These are phyloP conservation scores for Myotis davidii DNA, from an alignment of 2,113 vertebrate genomes.

Conservation along the genomic window DNA sequence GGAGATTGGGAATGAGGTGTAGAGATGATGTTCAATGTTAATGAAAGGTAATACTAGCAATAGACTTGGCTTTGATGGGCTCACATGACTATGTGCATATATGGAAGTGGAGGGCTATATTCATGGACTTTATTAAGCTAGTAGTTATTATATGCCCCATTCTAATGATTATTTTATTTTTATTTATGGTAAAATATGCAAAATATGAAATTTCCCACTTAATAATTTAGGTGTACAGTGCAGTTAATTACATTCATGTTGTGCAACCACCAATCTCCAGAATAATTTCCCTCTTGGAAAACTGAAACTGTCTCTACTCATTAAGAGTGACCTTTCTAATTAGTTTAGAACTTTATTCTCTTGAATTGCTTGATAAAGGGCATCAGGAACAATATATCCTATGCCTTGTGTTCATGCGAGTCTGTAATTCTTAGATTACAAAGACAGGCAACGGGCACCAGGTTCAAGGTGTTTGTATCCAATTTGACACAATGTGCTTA, in stretches of 20 bases:
- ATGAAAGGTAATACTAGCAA: neutral
- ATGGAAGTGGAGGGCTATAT: neutral
- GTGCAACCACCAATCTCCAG: neutral
- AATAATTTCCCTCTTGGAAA: neutral
- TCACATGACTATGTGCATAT: neutral
- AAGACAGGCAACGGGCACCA: neutral
- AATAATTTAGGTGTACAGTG: neutral
- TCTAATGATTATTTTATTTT: neutral
- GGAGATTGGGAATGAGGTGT: neutral
- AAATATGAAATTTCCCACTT: neutral
- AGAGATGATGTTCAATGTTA: neutral
- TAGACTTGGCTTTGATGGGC: neutral
- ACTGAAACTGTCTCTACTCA: neutral
- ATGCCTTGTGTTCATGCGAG: neutral
- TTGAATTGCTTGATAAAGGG: neutral
- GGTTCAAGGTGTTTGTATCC: neutral
- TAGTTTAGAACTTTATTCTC: neutral
- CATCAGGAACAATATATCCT: neutral
- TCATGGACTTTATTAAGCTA: neutral
- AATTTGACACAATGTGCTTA: neutral
- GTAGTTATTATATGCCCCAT: neutral
- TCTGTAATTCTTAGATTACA: neutral
- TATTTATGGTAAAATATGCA: neutral
- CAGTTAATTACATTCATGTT: neutral
- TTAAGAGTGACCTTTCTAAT: neutral